These are phyloP conservation scores for Cheirogaleus major DNA, from an alignment of 2,797 vertebrate species.

Conservation along the genomic window DNA sequence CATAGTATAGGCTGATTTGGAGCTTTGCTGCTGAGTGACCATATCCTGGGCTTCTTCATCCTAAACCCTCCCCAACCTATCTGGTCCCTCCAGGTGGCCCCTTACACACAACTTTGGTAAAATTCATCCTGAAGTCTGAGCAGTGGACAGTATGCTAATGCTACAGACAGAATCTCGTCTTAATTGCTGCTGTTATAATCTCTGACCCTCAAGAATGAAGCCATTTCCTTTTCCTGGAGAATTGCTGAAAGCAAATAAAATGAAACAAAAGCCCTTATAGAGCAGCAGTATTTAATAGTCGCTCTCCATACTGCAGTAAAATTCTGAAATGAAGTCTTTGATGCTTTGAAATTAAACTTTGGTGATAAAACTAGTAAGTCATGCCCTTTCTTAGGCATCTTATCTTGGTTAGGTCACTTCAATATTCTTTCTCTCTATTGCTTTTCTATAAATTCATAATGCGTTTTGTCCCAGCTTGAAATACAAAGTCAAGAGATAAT, in stretches of 20 bases:
- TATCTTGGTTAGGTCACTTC: neutral
- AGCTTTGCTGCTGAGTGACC: neutral
- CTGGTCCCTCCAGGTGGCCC: neutral
- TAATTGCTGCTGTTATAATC: conserved; percentile 30
- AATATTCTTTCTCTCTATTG: neutral
- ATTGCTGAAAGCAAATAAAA: conserved; percentile 43
- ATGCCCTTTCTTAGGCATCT: neutral
- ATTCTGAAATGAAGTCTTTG: conserved; percentile 26
- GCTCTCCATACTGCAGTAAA: neutral
- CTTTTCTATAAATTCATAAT: neutral
- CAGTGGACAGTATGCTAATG: neutral
- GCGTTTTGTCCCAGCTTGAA: neutral
- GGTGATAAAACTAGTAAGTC: neutral
- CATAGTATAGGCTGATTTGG: neutral
- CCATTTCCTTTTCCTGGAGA: conserved; percentile 29
- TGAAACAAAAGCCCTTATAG: neutral
- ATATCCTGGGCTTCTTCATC: neutral
- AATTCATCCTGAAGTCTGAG: neutral
- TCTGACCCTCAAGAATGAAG: neutral
- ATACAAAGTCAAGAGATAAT: neutral
- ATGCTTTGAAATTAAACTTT: conserved; percentile 30
- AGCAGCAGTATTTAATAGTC: conserved; percentile 19
- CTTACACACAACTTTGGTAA: neutral
- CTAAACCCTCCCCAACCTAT: neutral
- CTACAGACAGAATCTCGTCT: neutral